These are phyloP conservation scores for Acronicta aceris DNA, from an alignment of 2,888 invertebrate genomes.

Conservation along the genomic window DNA sequence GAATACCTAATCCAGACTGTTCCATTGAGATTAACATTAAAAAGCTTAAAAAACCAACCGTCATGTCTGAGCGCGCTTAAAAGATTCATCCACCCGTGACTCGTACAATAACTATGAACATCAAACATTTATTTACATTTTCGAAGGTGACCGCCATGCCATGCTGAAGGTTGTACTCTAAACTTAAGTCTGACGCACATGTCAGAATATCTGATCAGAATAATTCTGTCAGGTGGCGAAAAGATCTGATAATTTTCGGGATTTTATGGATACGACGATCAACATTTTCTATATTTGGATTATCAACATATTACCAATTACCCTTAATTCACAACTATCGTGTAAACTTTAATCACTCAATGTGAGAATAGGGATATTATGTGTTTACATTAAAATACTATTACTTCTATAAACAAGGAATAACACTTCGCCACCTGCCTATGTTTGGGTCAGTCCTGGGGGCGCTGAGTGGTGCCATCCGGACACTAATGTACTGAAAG, in stretches of 20 bases:
- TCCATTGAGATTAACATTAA: slow-evolving; percentile 3
- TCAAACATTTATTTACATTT: slow-evolving; percentile 32
- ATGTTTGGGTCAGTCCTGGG: not conserved
- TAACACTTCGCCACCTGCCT: not conserved
- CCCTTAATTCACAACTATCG: too few species aligned
- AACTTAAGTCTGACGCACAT: not conserved
- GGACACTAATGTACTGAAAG: slow-evolving; percentile 24
- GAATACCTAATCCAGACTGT: slow-evolving; percentile 4
- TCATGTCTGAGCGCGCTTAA: slow-evolving; percentile 17
- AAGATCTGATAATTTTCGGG: not conserved
- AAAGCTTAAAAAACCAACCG: slow-evolving; percentile 10
- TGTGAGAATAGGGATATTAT: too few species aligned
- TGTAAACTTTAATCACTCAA: too few species aligned
- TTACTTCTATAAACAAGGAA: not conserved
- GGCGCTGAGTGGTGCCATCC: not conserved
- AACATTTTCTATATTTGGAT: too few species aligned
- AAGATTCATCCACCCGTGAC: slow-evolving; percentile 32
- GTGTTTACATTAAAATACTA: too few species aligned
- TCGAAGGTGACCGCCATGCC: slow-evolving; percentile 5
- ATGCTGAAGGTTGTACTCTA: not conserved
- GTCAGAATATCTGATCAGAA: not conserved
- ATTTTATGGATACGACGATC: too few species aligned
- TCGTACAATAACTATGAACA: slow-evolving; percentile 26
- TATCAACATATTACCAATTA: too few species aligned
- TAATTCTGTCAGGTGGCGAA: too few species aligned